Evolutionary conservation across 2,113 vertebrate species (phyloP).

Genomic region (Brevimyrus niger): DNA sequence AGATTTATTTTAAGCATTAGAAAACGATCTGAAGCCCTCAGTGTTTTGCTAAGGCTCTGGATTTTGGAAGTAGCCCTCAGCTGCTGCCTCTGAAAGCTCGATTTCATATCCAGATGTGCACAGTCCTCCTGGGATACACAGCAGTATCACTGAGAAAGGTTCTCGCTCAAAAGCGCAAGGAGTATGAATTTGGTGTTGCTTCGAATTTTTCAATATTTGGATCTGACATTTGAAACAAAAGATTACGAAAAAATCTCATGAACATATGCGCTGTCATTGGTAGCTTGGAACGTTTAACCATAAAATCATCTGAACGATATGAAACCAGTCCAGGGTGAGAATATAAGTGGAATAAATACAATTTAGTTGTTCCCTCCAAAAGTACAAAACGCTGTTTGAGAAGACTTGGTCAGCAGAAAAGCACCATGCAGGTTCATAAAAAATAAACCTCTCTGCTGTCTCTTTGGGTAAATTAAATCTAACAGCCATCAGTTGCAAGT

Average conservation of each 20-base stretch:
- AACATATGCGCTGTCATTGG: background rate
- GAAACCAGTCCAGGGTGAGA: background rate
- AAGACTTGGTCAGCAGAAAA: background rate
- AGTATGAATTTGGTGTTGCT: background rate
- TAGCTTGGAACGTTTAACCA: background rate
- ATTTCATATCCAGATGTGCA: constrained; percentile 52
- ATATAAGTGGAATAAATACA: background rate
- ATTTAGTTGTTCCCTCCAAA: background rate
- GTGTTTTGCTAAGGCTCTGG: background rate
- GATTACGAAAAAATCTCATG: background rate
- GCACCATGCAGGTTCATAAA: background rate
- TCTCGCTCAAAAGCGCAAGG: constrained; percentile 4
- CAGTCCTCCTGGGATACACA: constrained; percentile 34
- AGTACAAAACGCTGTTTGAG: background rate
- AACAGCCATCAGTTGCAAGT: background rate
- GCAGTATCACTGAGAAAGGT: constrained; percentile 22
- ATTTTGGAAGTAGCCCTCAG: background rate
- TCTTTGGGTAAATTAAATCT: background rate
- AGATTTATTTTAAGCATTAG: background rate
- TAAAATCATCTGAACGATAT: background rate
- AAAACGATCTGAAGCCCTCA: background rate
- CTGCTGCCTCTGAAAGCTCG: constrained; percentile 34
- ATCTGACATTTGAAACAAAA: background rate
- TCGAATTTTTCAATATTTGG: background rate
- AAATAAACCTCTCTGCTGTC: background rate